Percentiles rank a stretch among this genome's conserved stretches.
These are phyloP conservation scores for Hypsopygia costalis DNA, from an alignment of 2,888 invertebrate species.

Conservation along the genomic window DNA sequence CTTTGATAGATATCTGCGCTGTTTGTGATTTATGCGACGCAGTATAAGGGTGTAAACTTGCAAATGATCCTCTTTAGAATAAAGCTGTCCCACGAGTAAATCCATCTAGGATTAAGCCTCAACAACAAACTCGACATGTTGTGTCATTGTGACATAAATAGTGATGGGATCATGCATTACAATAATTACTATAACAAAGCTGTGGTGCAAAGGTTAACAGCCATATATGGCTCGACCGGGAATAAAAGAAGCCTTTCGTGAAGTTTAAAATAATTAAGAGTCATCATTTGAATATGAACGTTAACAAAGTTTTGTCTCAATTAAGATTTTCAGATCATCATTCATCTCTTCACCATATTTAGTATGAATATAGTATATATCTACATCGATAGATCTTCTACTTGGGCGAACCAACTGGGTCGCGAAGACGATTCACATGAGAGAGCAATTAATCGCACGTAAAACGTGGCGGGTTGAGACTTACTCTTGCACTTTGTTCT, in stretches of 20 bases:
- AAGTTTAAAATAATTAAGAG: too few species aligned
- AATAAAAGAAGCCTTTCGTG: too few species aligned
- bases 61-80: conserved; percentile 22
- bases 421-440: conserved; percentile 21
- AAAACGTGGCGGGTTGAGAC: conserved; percentile 33
- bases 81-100: conserved; percentile 6
- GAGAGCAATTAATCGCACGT: conserved; percentile 38
- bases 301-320: too few species aligned
- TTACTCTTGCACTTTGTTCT: conserved; percentile 58
- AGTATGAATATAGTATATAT: too few species aligned
- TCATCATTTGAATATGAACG: too few species aligned
- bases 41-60: conserved; percentile 45
- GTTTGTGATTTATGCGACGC: conserved; percentile 62
- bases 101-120: background rate
- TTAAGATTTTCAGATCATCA: too few species aligned
- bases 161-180: background rate
- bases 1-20: conserved; percentile 63
- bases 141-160: conserved; percentile 3
- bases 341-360: too few species aligned
- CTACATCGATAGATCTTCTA: conserved; percentile 31
- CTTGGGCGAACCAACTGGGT: conserved; percentile 30
- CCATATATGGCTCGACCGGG: background rate
- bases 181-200: background rate
- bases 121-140: background rate
- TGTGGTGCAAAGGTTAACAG: background rate